Evolutionary conservation across 2,113 vertebrate genomes (phyloP), one percentile per base, ranked within the genome.

Genomic region (Gopherus flavomarginatus): DNA sequence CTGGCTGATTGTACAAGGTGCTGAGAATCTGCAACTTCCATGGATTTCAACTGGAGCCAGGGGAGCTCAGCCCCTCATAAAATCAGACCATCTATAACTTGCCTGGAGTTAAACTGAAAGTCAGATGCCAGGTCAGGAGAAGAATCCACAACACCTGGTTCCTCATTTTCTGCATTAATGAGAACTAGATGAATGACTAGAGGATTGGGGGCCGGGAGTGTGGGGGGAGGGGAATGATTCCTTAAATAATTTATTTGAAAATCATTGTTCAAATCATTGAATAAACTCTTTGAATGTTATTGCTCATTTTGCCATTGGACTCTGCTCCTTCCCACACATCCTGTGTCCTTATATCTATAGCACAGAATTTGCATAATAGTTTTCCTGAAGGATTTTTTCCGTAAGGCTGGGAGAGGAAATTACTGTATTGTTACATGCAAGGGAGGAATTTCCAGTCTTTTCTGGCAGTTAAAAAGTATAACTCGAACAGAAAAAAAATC

Each of bases 291-390:
- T 65, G 85, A 53, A 91, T 89, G 38, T 57, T 95, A 35, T 17
- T 42, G n/a, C 22, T 96, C 27, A 29, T 89, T 92, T 81, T 72
- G 94, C 29, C 26, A 1, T 35, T 14, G 12, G 26, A 86, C 56
- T 53, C 84, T 86, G 89, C 50, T 95, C 72, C 81, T 95, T 95
- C 93, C 93, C 90, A 94, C 72, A 14, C 16, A 24, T 26, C 75
- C 94, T 24, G 38, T 81, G 77, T 79, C 21, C 17, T 81, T n/a
- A 29, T 85, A 6, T 44, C 49, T 79, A 81, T 72, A 65, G 56
- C 81, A 62, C 4, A 42, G 38, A 89, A 62, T 38, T 78, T 78
- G 52, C 85, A 96, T n/a, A 53, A 85, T 11, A 44, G 49, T 47
- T 0, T 78, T 78, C 38, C 38, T 44, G 21, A 26, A 26, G 42